Percentiles rank a stretch among this genome's conserved stretches.
phyloP scores from a whole-genome alignment of 2,888 invertebrate genomes.

The Sycophila texana region DNA sequence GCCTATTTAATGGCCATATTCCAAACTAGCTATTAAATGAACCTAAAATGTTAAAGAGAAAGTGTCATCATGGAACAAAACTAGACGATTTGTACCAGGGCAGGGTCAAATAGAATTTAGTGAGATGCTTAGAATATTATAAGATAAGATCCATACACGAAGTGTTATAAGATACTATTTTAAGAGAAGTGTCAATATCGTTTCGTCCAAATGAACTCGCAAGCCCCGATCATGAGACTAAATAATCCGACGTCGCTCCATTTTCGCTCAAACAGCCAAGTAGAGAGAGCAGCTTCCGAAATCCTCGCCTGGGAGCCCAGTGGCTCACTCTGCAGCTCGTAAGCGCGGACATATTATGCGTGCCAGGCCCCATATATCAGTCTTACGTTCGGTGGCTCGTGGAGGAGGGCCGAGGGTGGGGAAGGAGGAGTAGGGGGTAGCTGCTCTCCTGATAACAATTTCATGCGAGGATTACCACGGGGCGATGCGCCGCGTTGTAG shows the following conservation, averaged over 20 bases:
- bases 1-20: too few relatives aligned
- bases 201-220: too few relatives aligned
- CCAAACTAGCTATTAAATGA: too few relatives aligned
- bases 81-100: too few relatives aligned
- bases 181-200: too few relatives aligned
- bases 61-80: too few relatives aligned
- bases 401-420: background rate
- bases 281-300: background rate
- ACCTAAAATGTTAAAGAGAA: too few relatives aligned
- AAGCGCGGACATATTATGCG: constrained; percentile 42
- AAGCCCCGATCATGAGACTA: too few relatives aligned
- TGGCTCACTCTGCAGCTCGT: background rate
- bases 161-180: too few relatives aligned
- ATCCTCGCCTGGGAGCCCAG: background rate
- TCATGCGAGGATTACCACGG: constrained; percentile 51
- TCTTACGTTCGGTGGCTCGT: constrained; percentile 25
- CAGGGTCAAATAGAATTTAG: too few relatives aligned
- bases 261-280: constrained; percentile 1
- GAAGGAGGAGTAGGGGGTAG: background rate
- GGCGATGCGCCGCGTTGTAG: constrained; percentile 8
- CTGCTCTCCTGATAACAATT: constrained; percentile 46
- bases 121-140: too few relatives aligned
- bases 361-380: constrained; percentile 50
- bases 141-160: too few relatives aligned
- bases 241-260: background rate